Evolutionary conservation across 2,113 vertebrate genomes (phyloP).

Genomic region (Prochilodus magdalenae): DNA sequence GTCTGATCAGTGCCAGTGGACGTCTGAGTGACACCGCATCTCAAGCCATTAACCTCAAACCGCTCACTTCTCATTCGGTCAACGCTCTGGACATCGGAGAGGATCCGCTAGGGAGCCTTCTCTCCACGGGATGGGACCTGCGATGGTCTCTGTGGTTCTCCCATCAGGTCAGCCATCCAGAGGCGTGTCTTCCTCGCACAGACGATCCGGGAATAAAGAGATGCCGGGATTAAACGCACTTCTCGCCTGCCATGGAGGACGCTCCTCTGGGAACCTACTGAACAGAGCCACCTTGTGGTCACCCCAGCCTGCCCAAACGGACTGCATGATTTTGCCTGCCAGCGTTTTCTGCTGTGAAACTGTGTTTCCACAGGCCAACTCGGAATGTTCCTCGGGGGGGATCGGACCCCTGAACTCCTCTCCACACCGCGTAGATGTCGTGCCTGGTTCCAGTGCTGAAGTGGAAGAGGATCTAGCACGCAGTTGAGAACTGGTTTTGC

Average conservation of each 20-base stretch:
- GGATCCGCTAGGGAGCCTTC: neutral
- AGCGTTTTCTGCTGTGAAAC: constrained; percentile 9
- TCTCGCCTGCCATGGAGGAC: neutral
- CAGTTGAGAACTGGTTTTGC: neutral
- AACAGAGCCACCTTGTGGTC: neutral
- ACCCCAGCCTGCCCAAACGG: constrained; percentile 4
- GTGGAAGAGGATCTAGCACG: constrained; percentile 1
- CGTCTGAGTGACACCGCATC: neutral
- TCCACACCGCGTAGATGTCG: neutral
- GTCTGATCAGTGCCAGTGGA: constrained; percentile 78
- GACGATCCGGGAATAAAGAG: neutral
- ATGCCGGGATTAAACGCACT: neutral
- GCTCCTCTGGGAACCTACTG: neutral
- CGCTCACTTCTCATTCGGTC: neutral
- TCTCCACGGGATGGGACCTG: neutral
- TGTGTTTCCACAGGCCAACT: constrained; percentile 23
- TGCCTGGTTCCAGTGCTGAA: neutral
- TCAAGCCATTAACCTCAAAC: neutral
- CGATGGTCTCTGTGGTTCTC: neutral
- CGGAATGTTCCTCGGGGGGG: constrained; percentile 28
- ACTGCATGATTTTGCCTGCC: constrained; percentile 24
- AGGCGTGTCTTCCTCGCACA: neutral
- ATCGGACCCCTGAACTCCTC: neutral
- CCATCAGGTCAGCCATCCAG: neutral
- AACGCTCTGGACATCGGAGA: neutral